Evolutionary conservation across 1,140 invertebrate species (phyloP), one percentile per base, ranked within the genome.

Genomic region (Scylla paramamosain): DNA sequence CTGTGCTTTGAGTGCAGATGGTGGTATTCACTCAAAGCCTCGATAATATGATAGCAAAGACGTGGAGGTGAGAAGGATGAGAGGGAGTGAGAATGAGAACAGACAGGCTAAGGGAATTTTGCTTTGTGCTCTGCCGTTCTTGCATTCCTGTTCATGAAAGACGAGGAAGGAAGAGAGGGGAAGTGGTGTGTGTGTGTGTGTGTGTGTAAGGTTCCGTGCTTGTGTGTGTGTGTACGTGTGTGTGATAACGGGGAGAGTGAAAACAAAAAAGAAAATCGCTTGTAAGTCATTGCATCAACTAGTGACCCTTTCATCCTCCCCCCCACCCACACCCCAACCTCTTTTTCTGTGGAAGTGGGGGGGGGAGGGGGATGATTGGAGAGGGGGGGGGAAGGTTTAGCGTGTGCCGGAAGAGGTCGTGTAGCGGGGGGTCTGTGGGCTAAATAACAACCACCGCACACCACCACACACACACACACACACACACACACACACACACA

Each of bases 221-320:
- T 88, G 86, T 88, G 86, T 88, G 86, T 88, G 86, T 88, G 86
- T 88, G 86, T 77, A 20, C n/a, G 67, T 77, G 67, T 77, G 67
- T 77, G 67, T 77, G 67, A 77, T 77, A 77, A 77, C 67, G 67
- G 67, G 1, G 25, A n/a, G 67, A 77, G 25, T n/a, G 25, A 77
- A n/a, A 39, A 39, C 39, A 39, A 39, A n/a, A n/a, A 77, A 77
- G n/a, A 77, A 77, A 77, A 77, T 77, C 67, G n/a, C 8, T 1
- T 77, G 12, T n/a, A 77, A 77, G 6, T n/a, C n/a, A 77, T 77
- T 77, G 0, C 20, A n/a, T 77, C n/a, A 77, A n/a, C n/a, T 77
- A 77, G 0, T 8, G 12, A 77, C n/a, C 20, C n/a, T 3, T 67
- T 77, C 20, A 77, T 8, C 20, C 1, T 3, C 20, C 20, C 20